Conservation (phyloP, 2,888 invertebrate species). For the Drosophila mulleri region DNA sequence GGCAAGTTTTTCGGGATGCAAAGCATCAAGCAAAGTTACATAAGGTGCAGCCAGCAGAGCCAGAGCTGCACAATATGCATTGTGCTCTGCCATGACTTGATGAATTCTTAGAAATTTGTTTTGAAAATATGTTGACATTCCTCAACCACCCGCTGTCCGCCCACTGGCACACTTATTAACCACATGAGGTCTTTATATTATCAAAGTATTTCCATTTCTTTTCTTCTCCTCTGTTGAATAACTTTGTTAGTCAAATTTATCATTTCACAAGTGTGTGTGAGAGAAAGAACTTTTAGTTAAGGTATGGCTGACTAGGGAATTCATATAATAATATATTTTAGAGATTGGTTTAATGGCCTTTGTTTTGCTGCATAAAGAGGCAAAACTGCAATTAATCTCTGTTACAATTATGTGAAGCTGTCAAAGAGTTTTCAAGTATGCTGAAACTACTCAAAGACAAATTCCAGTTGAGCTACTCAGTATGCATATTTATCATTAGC, state of each 20-base stretch:
- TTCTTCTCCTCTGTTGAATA: neutral
- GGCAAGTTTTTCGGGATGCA: slow-evolving; percentile 27
- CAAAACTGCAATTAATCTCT: neutral
- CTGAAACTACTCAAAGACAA: neutral
- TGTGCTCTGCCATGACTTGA: slow-evolving; percentile 10
- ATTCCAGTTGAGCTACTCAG: neutral
- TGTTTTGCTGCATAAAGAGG: neutral
- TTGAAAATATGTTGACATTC: neutral
- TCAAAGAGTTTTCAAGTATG: neutral
- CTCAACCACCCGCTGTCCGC: neutral
- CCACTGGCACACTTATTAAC: slow-evolving; percentile 1
- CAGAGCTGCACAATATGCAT: slow-evolving; percentile 1
- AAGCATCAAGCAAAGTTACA: slow-evolving; percentile 4
- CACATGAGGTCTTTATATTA: slow-evolving; percentile 20
- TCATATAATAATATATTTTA: neutral
- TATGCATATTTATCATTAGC: too few species aligned
- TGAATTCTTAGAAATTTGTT: slow-evolving; percentile 10
- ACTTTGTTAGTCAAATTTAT: neutral
- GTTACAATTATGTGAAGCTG: neutral
- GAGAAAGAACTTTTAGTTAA: neutral
- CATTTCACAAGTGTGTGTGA: neutral
- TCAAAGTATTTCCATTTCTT: neutral
- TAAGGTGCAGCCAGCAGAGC: slow-evolving; percentile 6
- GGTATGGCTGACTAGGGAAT: slow-evolving; percentile 1
- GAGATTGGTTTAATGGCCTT: neutral